Percentiles rank a stretch among this genome's conserved stretches.
Conservation (phyloP, 2,797 vertebrate species). For the Syngnathus acus region DNA sequence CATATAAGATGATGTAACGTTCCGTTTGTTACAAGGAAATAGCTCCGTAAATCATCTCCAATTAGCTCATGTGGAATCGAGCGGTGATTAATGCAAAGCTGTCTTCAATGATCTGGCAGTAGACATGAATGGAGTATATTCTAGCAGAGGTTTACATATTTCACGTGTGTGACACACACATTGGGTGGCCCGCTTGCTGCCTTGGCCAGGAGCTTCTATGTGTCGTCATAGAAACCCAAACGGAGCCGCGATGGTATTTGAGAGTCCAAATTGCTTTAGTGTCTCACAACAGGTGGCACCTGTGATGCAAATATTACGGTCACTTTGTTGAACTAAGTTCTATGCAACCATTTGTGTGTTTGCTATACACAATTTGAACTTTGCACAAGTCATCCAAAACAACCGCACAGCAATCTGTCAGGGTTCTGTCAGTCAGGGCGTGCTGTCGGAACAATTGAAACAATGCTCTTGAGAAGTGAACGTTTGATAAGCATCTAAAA, state of each 20-base stretch:
- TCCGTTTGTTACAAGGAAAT: conserved; percentile 19
- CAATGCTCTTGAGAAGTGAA: neutral
- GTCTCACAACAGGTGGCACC: conserved; percentile 18
- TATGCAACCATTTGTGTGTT: neutral
- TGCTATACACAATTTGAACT: neutral
- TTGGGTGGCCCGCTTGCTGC: conserved; percentile 10
- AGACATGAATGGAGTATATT: neutral
- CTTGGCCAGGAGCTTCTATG: conserved; percentile 38
- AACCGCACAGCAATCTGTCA: neutral
- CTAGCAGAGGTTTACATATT: neutral
- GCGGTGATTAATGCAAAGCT: neutral
- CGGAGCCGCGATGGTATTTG: conserved; percentile 42
- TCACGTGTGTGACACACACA: conserved; percentile 1
- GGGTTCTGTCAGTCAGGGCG: neutral
- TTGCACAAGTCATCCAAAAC: neutral
- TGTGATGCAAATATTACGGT: conserved; percentile 25
- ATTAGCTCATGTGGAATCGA: neutral
- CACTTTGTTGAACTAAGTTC: neutral
- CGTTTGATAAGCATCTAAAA: neutral
- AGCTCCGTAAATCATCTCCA: conserved; percentile 10
- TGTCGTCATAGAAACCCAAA: conserved; percentile 59
- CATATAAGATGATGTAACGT: conserved; percentile 41
- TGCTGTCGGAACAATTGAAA: neutral
- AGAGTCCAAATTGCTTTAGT: conserved; percentile 36
- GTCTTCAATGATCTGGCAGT: neutral